Base-by-base conservation (phyloP, 2,888 invertebrate genomes). In the Ecliptopera silaceata region DNA sequence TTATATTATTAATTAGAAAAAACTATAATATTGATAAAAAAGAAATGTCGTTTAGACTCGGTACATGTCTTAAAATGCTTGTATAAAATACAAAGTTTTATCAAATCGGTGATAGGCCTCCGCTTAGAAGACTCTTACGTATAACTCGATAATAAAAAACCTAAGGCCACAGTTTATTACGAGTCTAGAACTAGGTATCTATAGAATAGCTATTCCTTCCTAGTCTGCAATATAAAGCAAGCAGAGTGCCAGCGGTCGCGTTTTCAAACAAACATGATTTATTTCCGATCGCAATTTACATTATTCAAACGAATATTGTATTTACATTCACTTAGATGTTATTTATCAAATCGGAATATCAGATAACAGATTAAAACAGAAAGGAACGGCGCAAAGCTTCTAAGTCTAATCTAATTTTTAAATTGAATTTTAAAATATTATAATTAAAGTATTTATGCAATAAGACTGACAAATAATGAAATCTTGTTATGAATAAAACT, bases 1-100 rank as follows among this genome's bases (percentile, higher is more conserved):
- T 90, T 86, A 89, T 89, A 89, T 88, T 88, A 89, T 86, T 88
- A 85, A 86, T 88, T 85, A 82, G 84, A 68, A 77, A 83, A 79
- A 84, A 82, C 83, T 82, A 82, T 83, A 79, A 76, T 77, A 80
- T 78, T 75, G 78, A 79, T 83, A 83, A 87, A 86, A 80, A 79
- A 76, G 72, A 80, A 82, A 75, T 75, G 84, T 86, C 83, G 82
- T 80, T 74, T 71, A 84, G 84, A 87, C 82, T 80, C 78, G 81
- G 80, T 88, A 88, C 80, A 83, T 83, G 79, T 76, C 80, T 71
- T 80, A 87, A 85, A 86, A 86, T 77, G 82, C 77, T 82, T 75
- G 81, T 79, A 75, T 54, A 68, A 78, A 76, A 77, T 79, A 77
- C 76, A 81, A 70, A 72, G 68, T 67, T 67, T 64, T 66, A 70